A percentile compares a stretch with the other conserved stretches of the same genome.
These are phyloP conservation scores for Drosophila auraria DNA, from an alignment of 1,140 invertebrate genomes.

Conservation along the genomic window DNA sequence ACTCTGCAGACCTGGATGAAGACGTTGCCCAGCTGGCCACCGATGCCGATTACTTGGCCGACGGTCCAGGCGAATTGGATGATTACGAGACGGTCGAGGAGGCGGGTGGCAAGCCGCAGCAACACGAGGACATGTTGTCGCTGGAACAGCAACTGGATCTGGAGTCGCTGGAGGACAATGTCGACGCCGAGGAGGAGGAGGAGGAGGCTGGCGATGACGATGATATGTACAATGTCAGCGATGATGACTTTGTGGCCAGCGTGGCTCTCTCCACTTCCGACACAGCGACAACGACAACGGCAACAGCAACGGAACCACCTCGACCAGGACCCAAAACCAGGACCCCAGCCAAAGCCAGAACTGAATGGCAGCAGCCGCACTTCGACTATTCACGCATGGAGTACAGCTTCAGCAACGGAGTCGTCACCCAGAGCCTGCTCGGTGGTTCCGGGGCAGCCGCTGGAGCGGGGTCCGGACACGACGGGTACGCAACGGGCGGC, in stretches of 20 bases:
- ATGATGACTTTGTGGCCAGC: conserved; percentile 78
- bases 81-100: conserved; percentile 61
- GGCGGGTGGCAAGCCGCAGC: conserved; percentile 33
- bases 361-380: conserved; percentile 75
- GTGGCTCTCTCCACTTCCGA: conserved; percentile 63
- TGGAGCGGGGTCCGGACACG: conserved; percentile 37
- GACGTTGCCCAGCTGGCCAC: conserved; percentile 52
- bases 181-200: conserved; percentile 54
- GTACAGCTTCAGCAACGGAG: conserved; percentile 81
- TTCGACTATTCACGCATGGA: conserved; percentile 85
- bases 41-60: conserved; percentile 67
- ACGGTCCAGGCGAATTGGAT: conserved; percentile 59
- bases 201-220: conserved; percentile 50
- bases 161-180: conserved; percentile 68
- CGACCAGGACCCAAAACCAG: neutral
- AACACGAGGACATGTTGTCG: conserved; percentile 62
- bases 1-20: conserved; percentile 59
- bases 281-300: conserved; percentile 30
- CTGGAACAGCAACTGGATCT: conserved; percentile 69
- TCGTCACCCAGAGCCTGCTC: conserved; percentile 76
- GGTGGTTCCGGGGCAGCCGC: conserved; percentile 39
- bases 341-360: conserved; percentile 1
- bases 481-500: conserved; percentile 47
- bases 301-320: conserved; percentile 6
- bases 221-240: conserved; percentile 74